Conservation (phyloP, 2,888 invertebrate species). For the Diachrysia chrysitis region DNA sequence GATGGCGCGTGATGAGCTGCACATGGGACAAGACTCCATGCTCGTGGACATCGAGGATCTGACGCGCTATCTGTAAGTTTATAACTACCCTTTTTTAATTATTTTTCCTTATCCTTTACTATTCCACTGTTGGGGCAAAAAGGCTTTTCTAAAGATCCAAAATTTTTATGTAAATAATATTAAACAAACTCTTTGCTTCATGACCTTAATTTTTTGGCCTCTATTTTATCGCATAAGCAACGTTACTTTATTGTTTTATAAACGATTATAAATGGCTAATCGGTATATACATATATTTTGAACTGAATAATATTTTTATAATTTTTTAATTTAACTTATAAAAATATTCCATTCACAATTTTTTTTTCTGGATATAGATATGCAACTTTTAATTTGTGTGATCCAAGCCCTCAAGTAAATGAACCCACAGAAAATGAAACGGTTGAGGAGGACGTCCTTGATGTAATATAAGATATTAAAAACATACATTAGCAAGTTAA, state of each 20-base stretch:
- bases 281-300: neutral
- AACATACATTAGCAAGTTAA: neutral
- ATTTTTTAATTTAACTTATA: too few species aligned
- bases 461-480: slow-evolving; percentile 20
- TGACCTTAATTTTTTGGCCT: neutral
- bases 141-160: neutral
- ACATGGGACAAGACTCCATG: slow-evolving; percentile 99
- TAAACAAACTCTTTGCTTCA: neutral
- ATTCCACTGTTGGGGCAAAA: neutral
- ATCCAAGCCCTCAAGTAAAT: slow-evolving; percentile 15
- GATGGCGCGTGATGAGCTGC: slow-evolving; percentile 97
- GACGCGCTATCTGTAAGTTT: slow-evolving; percentile 95
- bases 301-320: too few species aligned
- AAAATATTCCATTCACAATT: too few species aligned
- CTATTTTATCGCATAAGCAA: neutral
- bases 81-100: neutral
- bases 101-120: neutral
- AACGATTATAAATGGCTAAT: neutral
- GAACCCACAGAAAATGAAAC: slow-evolving; percentile 23
- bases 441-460: slow-evolving; percentile 15
- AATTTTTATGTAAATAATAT: neutral
- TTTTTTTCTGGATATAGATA: slow-evolving; percentile 24
- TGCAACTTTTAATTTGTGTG: slow-evolving; percentile 29
- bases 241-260: neutral
- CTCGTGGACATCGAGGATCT: slow-evolving; percentile 99